A percentile compares a stretch with the other conserved stretches of the same genome.
phyloP scores from a whole-genome alignment of 2,113 vertebrate species.

The Candoia aspera region DNA sequence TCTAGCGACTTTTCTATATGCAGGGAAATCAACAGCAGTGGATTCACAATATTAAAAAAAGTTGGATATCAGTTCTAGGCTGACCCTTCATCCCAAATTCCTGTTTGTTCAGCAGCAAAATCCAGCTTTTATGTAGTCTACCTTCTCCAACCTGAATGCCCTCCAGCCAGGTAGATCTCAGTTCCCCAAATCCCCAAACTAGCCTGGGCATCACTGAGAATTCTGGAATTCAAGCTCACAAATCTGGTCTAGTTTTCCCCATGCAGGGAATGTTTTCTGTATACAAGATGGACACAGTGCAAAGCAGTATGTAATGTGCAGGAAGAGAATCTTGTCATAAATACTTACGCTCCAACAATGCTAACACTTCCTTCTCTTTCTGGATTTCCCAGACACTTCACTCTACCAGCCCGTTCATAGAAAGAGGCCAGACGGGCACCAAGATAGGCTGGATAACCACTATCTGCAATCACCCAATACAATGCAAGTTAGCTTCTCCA shows the following conservation, averaged over 20 bases:
- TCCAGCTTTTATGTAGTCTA: background rate
- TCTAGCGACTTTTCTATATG: background rate
- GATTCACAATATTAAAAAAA: background rate
- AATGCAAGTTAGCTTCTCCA: background rate
- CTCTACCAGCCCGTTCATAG: slow-evolving; percentile 94
- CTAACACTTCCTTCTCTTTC: slow-evolving; percentile 97
- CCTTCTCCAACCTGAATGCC: background rate
- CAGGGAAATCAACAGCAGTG: background rate
- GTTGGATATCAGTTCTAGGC: background rate
- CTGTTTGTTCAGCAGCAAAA: no score
- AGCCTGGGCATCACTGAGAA: no score
- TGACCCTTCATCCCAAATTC: background rate
- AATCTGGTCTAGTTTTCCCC: background rate
- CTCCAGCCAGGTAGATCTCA: no score
- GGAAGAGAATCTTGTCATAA: slow-evolving; percentile 17
- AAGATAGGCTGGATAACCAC: slow-evolving; percentile 96
- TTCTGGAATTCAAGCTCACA: no score
- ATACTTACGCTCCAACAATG: slow-evolving; percentile 96
- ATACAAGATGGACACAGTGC: background rate
- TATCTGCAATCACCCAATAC: slow-evolving; percentile 79
- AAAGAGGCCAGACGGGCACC: slow-evolving; percentile 95
- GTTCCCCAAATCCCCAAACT: no score
- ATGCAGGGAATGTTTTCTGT: background rate
- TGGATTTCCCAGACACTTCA: slow-evolving; percentile 97
- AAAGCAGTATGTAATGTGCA: background rate